Evolutionary conservation across 2,888 invertebrate species (phyloP).

Genomic region (Leucoma salicis): DNA sequence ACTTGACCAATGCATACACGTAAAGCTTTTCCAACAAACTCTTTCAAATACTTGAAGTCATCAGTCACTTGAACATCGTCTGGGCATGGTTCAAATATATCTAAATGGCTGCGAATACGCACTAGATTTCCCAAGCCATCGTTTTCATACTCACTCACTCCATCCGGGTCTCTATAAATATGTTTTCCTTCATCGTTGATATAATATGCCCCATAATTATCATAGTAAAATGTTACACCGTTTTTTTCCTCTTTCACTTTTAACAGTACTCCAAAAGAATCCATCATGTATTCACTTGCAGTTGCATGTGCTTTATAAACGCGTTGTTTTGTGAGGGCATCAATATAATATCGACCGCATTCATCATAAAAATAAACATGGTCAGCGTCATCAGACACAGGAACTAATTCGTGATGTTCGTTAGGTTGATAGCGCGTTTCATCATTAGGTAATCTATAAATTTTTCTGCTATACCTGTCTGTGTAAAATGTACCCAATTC

Average conservation of each 20-base stretch:
- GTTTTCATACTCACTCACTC: slow-evolving; percentile 69
- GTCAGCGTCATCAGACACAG: slow-evolving; percentile 57
- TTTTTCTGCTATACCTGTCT: slow-evolving; percentile 67
- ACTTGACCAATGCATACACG: slow-evolving; percentile 65
- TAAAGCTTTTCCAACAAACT: slow-evolving; percentile 62
- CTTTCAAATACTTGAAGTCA: slow-evolving; percentile 69
- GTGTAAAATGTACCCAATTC: slow-evolving; percentile 63
- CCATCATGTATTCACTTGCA: slow-evolving; percentile 73
- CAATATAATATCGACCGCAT: slow-evolving; percentile 69
- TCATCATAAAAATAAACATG: slow-evolving; percentile 70
- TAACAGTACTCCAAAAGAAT: slow-evolving; percentile 58
- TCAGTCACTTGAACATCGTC: slow-evolving; percentile 65
- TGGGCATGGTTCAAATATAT: slow-evolving; percentile 62
- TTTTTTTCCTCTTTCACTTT: slow-evolving; percentile 66
- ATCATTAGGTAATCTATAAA: slow-evolving; percentile 59
- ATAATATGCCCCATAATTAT: slow-evolving; percentile 71
- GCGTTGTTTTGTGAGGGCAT: slow-evolving; percentile 55
- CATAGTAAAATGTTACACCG: slow-evolving; percentile 63
- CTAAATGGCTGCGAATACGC: slow-evolving; percentile 60
- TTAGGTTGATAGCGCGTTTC: slow-evolving; percentile 60
- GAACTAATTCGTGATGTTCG: slow-evolving; percentile 61
- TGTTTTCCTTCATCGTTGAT: slow-evolving; percentile 62
- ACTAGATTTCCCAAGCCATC: slow-evolving; percentile 77
- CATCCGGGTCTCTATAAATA: slow-evolving; percentile 65
- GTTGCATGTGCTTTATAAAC: slow-evolving; percentile 65